phyloP scores from a whole-genome alignment of 2,888 invertebrate genomes.

The Mamestra brassicae region DNA sequence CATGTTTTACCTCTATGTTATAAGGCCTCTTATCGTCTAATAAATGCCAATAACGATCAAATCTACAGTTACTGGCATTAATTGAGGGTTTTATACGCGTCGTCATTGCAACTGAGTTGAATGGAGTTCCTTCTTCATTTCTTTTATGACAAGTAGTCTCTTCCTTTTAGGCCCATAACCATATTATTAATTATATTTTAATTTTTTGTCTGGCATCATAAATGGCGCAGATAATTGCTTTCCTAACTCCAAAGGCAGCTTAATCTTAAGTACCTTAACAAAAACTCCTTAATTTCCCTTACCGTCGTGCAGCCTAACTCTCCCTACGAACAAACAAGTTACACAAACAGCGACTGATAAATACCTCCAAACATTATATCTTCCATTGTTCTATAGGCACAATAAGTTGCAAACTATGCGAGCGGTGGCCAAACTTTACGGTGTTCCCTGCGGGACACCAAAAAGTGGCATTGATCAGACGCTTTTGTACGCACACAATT shows the following conservation, averaged over 20 bases:
- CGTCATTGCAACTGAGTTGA: too few species aligned
- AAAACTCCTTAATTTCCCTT: not conserved
- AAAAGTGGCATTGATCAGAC: conserved; percentile 66
- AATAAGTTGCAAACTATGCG: conserved; percentile 60
- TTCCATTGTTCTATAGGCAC: conserved; percentile 49
- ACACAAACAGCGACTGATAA: conserved; percentile 38
- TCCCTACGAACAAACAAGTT: conserved; percentile 12
- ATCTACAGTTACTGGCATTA: too few species aligned
- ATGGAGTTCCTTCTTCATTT: too few species aligned
- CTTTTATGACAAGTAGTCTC: too few species aligned
- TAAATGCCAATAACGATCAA: too few species aligned
- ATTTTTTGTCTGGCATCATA: not conserved
- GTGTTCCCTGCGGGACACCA: conserved; percentile 53
- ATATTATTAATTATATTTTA: too few species aligned
- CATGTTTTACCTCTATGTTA: not conserved
- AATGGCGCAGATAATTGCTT: not conserved
- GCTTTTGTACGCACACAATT: conserved; percentile 66
- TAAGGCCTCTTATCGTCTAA: too few species aligned
- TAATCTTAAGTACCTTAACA: not conserved
- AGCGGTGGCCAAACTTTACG: conserved; percentile 57
- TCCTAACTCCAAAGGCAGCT: not conserved
- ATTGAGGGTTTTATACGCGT: too few species aligned
- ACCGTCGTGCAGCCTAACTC: not conserved
- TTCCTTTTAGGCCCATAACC: too few species aligned
- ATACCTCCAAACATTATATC: conserved; percentile 49